Percentiles rank a stretch among this genome's conserved stretches.
These are phyloP conservation scores for Acheta domesticus DNA, from an alignment of 2,888 invertebrate genomes.

Conservation along the genomic window DNA sequence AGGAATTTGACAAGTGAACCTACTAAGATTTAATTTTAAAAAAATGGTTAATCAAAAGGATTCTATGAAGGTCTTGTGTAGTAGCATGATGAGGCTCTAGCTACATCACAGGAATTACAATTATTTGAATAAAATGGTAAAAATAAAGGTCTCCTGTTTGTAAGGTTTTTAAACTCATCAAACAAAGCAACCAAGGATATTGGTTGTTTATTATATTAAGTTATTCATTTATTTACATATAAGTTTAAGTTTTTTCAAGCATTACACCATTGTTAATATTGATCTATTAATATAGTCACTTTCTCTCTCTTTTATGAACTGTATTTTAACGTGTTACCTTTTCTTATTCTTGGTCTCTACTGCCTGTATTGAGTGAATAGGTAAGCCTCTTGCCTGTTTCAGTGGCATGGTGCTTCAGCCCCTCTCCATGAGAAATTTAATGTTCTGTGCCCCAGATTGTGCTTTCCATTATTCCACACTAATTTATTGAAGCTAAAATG, in stretches of 20 bases:
- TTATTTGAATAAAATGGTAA: too few species aligned
- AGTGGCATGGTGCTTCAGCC: slow-evolving; percentile 26
- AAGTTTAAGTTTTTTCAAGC: slow-evolving; percentile 20
- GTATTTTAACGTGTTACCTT: slow-evolving; percentile 34
- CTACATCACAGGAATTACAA: too few species aligned
- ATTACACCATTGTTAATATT: neutral
- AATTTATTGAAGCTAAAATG: neutral
- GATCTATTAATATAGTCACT: slow-evolving; percentile 22
- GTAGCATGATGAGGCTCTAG: too few species aligned
- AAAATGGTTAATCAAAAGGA: too few species aligned
- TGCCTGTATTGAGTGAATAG: slow-evolving; percentile 78
- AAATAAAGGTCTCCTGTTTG: too few species aligned
- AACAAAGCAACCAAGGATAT: slow-evolving; percentile 20
- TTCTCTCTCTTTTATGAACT: neutral
- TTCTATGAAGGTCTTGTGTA: too few species aligned
- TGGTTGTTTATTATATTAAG: slow-evolving; percentile 25
- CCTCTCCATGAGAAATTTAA: neutral
- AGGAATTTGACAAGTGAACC: too few species aligned
- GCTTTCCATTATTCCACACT: neutral
- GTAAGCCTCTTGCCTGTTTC: slow-evolving; percentile 45
- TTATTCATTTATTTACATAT: slow-evolving; percentile 24
- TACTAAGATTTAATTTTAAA: too few species aligned
- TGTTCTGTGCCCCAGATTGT: slow-evolving; percentile 12
- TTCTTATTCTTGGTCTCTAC: slow-evolving; percentile 61
- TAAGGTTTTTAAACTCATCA: neutral